Evolutionary conservation across 2,888 invertebrate species (phyloP).

Genomic region (Caenorhabditis angaria): DNA sequence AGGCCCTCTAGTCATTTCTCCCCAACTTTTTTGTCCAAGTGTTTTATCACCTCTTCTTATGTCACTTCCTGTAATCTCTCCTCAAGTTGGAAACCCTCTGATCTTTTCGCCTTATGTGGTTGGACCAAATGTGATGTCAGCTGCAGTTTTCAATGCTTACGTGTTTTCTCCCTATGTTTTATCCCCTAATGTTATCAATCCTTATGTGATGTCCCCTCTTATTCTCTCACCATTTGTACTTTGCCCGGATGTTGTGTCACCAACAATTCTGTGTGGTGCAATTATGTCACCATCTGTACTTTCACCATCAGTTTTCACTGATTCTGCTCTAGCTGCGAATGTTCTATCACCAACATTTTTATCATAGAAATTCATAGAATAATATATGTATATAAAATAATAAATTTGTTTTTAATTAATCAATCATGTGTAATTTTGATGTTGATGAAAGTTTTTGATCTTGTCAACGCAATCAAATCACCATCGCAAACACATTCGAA

Average conservation of each 20-base stretch:
- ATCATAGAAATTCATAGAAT: constrained; percentile 24
- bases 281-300: constrained; percentile 62
- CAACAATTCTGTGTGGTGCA: constrained; percentile 58
- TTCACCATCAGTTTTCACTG: constrained; percentile 63
- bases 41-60: constrained; percentile 53
- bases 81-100: constrained; percentile 52
- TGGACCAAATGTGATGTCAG: constrained; percentile 58
- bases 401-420: background rate
- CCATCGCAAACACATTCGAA: constrained; percentile 46
- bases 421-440: constrained; percentile 39
- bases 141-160: constrained; percentile 63
- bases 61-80: constrained; percentile 58
- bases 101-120: constrained; percentile 57
- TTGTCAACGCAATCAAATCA: constrained; percentile 31
- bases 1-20: constrained; percentile 58
- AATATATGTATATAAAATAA: background rate
- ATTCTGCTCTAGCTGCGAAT: constrained; percentile 56
- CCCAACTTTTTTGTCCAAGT: constrained; percentile 59
- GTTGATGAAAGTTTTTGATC: constrained; percentile 39
- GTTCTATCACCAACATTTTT: constrained; percentile 63
- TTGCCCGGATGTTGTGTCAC: constrained; percentile 44
- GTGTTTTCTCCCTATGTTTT: constrained; percentile 57
- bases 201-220: constrained; percentile 61
- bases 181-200: constrained; percentile 57
- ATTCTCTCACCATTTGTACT: constrained; percentile 45